Base-by-base conservation (phyloP, 2,113 vertebrate species). In the Polyodon spathula region DNA sequence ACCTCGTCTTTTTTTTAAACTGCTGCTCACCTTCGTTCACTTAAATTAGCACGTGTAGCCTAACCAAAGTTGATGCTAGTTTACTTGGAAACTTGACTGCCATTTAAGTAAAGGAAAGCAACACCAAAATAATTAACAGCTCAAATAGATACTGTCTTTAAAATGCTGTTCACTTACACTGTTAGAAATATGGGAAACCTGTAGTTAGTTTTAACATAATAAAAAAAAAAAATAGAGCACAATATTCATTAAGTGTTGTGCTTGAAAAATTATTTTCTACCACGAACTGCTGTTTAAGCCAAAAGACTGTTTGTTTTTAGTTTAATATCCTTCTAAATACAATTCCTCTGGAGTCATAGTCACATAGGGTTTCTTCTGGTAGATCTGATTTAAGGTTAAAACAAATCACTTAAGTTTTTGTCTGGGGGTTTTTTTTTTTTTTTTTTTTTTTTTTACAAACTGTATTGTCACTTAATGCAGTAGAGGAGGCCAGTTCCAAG, bases 41-140 rank as follows among this genome's bases (percentile, higher is more conserved):
- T 74, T 74, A 64, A 72, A 69, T 62, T 63, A 61, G 63, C 72
- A 77, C 66, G 72, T 73, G 75, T 72, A 67, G 71, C 62, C 53
- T 71, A 80, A 80, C 79, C 77, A 79, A 84, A 81, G 77, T 79
- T 81, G 48, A 59, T 76, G 73, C 66, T 73, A 52, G 55, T 69
- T 66, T 64, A 48, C 63, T 70, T 63, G 66, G 54, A 63, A 74
- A 27, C 27, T 27, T 27, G 27, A 27, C 27, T 27, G 27, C 27
- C 27, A 27, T 27, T 27, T 27, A 27, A 3, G 27, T 27, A 70
- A 63, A 68, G 6, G 2, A 70, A 44, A 70, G 66, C 70, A 65
- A 64, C 71, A 78, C 68, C 73, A 74, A 63, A 77, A 71, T 65
- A 50, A 50, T 12, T 14, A 50, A 50, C 12, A 12, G 5, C 15